Evolutionary conservation across 1,140 invertebrate genomes (phyloP).

Genomic region (Sycophila sp.): DNA sequence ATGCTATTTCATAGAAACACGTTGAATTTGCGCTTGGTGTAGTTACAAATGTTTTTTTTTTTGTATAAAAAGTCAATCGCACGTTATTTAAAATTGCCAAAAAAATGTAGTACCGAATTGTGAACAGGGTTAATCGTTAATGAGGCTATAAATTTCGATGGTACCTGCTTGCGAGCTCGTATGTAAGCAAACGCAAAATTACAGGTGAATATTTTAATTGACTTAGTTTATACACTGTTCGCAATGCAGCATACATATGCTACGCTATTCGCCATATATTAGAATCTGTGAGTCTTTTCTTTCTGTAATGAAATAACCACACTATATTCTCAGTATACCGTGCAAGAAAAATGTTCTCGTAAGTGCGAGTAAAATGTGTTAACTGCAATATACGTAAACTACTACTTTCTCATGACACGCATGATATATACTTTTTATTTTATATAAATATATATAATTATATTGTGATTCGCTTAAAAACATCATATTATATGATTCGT

Average conservation of each 20-base stretch:
- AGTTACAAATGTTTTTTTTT: constrained; percentile 21
- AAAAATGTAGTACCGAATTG: neutral
- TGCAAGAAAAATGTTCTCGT: constrained; percentile 26
- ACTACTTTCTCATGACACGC: constrained; percentile 23
- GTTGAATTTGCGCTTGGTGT: neutral
- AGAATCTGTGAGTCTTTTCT: constrained; percentile 1
- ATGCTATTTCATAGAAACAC: constrained; percentile 2
- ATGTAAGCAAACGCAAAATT: constrained; percentile 4
- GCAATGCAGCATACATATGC: constrained; percentile 28
- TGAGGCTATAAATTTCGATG: constrained; percentile 21
- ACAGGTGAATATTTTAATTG: constrained; percentile 45
- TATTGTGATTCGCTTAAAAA: neutral
- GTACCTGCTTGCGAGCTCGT: constrained; percentile 22
- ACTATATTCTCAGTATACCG: constrained; percentile 6
- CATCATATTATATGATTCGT: neutral
- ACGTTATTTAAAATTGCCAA: neutral
- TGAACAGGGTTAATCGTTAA: neutral
- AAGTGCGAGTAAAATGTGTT: constrained; percentile 24
- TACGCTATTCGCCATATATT: constrained; percentile 16
- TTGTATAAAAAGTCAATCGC: constrained; percentile 23
- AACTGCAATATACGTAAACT: constrained; percentile 20
- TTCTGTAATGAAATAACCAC: constrained; percentile 1
- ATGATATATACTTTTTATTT: constrained; percentile 10
- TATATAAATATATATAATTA: constrained; percentile 15
- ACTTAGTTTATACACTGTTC: constrained; percentile 52